A percentile compares a stretch with the other conserved stretches of the same genome.
phyloP scores from a whole-genome alignment of 2,888 invertebrate species.

The Bombylius major region DNA sequence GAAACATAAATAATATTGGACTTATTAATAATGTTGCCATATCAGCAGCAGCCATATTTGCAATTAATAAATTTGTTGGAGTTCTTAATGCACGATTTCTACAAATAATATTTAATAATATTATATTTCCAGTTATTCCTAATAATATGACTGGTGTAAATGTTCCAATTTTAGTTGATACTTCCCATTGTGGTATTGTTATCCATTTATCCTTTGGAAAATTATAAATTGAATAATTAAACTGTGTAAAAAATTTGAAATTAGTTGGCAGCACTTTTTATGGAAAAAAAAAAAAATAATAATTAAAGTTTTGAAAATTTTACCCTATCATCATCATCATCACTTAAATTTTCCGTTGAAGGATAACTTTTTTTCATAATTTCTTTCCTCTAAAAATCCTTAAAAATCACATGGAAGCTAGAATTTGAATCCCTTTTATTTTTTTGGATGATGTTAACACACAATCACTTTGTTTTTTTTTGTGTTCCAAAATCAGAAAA shows the following conservation, averaged over 20 bases:
- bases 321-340: too few species aligned
- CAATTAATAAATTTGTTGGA: constrained; percentile 58
- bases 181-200: constrained; percentile 44
- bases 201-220: constrained; percentile 52
- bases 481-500: too few species aligned
- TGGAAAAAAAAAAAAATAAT: too few species aligned
- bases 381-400: too few species aligned
- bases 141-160: constrained; percentile 48
- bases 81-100: constrained; percentile 51
- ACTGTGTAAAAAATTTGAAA: background rate
- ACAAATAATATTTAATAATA: constrained; percentile 49
- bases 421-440: too few species aligned
- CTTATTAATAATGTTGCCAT: constrained; percentile 52
- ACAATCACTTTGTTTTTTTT: too few species aligned
- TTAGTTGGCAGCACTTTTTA: too few species aligned
- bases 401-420: too few species aligned
- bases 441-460: too few species aligned
- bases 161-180: constrained; percentile 45
- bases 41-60: constrained; percentile 63
- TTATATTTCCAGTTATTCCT: constrained; percentile 54
- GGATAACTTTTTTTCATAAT: too few species aligned
- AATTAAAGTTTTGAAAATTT: too few species aligned
- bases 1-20: constrained; percentile 62
- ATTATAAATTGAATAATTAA: constrained; percentile 1
- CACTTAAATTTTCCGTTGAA: too few species aligned